Evolutionary conservation across 1,140 invertebrate genomes (phyloP).

Genomic region (Heliothis virescens): DNA sequence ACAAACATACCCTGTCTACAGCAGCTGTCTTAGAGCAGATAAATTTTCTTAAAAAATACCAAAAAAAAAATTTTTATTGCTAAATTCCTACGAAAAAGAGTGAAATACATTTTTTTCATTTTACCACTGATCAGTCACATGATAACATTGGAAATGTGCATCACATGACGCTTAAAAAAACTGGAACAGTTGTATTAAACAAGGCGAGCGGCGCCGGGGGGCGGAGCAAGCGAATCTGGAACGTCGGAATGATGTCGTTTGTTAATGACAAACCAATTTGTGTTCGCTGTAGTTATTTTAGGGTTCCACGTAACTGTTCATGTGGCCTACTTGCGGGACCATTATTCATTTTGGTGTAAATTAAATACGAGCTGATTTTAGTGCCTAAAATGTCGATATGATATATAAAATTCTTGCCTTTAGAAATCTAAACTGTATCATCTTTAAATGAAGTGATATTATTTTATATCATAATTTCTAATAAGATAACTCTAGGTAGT

Average conservation of each 20-base stretch:
- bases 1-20: too few species aligned
- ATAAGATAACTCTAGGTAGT: too few species aligned
- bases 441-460: too few species aligned
- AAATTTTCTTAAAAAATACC: too few species aligned
- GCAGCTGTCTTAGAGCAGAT: too few species aligned
- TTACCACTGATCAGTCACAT: neutral
- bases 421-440: too few species aligned
- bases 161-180: constrained; percentile 44
- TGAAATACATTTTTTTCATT: too few species aligned
- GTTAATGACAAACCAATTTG: constrained; percentile 48
- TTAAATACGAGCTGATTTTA: neutral
- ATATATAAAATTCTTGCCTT: too few species aligned
- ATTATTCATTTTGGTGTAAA: constrained; percentile 19
- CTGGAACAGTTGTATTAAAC: constrained; percentile 70
- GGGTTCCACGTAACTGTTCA: constrained; percentile 21
- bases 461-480: too few species aligned
- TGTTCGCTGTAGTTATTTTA: constrained; percentile 30
- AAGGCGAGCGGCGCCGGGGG: constrained; percentile 55
- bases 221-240: constrained; percentile 36
- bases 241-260: constrained; percentile 43
- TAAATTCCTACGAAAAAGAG: too few species aligned
- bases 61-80: too few species aligned
- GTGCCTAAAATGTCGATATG: neutral
- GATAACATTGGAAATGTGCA: constrained; percentile 17
- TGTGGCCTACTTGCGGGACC: constrained; percentile 17